phyloP scores from a whole-genome alignment of 2,113 vertebrate species.

The Megaleporinus macrocephalus region DNA sequence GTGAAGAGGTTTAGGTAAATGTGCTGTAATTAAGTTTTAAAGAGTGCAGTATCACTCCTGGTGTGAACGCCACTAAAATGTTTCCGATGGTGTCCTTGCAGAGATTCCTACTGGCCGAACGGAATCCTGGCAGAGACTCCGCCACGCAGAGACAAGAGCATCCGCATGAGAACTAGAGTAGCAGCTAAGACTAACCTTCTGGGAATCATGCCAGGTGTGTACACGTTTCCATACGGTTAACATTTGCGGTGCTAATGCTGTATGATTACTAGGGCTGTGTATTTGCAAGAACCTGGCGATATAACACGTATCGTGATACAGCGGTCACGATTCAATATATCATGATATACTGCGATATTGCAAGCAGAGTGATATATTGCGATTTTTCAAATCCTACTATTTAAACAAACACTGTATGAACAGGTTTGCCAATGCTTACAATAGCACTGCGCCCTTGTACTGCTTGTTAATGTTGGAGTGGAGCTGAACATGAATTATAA shows the following conservation, averaged over 20 bases:
- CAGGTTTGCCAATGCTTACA: no score
- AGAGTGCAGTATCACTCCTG: not conserved
- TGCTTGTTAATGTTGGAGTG: no score
- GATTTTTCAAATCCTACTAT: no score
- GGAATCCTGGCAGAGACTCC: conserved; percentile 94
- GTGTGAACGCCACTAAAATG: conserved; percentile 17
- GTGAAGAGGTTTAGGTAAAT: conserved; percentile 96
- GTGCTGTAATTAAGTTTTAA: not conserved
- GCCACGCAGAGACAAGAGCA: conserved; percentile 89
- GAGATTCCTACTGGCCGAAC: conserved; percentile 98
- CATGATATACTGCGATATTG: no score
- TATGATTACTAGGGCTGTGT: no score
- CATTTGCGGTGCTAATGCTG: not conserved
- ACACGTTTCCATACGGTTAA: not conserved
- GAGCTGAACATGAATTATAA: no score
- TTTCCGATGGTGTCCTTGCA: conserved; percentile 61
- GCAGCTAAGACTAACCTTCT: conserved; percentile 95
- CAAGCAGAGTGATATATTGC: no score
- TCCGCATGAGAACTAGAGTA: conserved; percentile 94
- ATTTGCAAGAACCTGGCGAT: no score
- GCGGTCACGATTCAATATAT: no score
- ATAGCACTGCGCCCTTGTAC: no score
- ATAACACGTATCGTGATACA: no score
- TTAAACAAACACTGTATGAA: no score
- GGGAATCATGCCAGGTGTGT: conserved; percentile 94